Evolutionary conservation across 2,113 vertebrate species (phyloP).

Genomic region (Anser brachyrhynchus): DNA sequence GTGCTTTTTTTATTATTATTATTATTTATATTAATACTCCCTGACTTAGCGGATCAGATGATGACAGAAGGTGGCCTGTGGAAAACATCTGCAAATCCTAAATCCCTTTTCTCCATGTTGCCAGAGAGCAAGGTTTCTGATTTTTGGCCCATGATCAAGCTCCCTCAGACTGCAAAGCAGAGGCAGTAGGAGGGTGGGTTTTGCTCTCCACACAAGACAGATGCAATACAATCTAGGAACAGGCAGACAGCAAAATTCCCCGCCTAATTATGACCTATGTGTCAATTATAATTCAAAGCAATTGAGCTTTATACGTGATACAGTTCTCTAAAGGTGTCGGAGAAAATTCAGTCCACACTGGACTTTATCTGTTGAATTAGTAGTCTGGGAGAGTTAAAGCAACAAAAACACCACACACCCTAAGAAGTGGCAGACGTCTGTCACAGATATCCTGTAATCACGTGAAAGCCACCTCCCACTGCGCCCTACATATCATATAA

Average conservation of each 20-base stretch:
- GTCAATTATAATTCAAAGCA: neutral
- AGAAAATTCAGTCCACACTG: fast-evolving
- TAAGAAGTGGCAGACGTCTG: neutral
- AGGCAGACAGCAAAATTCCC: neutral
- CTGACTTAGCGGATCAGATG: neutral
- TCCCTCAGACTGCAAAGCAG: neutral
- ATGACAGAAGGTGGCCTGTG: neutral
- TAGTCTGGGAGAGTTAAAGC: neutral
- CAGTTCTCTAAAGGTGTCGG: neutral
- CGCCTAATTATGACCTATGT: neutral
- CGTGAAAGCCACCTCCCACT: neutral
- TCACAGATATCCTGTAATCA: neutral
- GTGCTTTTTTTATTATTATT: too few species aligned
- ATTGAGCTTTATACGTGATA: neutral
- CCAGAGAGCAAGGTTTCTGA: neutral
- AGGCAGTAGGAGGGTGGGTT: neutral
- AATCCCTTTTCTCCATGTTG: neutral
- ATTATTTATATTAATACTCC: neutral
- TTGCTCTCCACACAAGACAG: neutral
- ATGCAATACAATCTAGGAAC: neutral
- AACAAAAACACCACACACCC: neutral
- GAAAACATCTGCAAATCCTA: neutral
- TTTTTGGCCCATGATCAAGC: neutral
- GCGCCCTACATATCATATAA: neutral
- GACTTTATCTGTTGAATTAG: neutral